Conservation (phyloP, 2,797 vertebrate genomes). For the Ceryle rudis region DNA sequence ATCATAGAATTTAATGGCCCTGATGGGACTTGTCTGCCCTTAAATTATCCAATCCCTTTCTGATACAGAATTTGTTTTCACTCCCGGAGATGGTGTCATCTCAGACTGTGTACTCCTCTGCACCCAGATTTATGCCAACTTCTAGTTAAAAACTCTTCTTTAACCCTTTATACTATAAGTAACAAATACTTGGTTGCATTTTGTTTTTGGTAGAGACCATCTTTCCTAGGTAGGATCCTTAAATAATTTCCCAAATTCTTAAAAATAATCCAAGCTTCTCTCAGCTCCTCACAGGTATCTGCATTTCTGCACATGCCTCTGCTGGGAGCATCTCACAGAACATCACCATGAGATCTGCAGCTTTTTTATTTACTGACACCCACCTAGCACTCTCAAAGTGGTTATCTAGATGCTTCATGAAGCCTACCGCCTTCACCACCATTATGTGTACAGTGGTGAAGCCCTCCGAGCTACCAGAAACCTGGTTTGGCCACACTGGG, state of each 20-base stretch:
- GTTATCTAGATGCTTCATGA: not conserved
- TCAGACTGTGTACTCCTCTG: not conserved
- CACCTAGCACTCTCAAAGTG: not conserved
- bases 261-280: not conserved
- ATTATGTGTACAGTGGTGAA: not conserved
- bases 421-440: not conserved
- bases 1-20: not conserved
- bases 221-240: not conserved
- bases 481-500: not conserved
- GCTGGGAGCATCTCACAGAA: not conserved
- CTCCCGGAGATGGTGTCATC: not conserved
- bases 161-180: not conserved
- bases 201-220: not conserved
- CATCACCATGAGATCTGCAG: not conserved
- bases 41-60: conserved; percentile 16
- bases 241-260: not conserved
- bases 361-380: not conserved
- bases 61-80: conserved; percentile 20
- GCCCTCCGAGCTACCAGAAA: not conserved
- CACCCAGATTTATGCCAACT: not conserved
- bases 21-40: not conserved
- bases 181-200: not conserved
- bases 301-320: not conserved
- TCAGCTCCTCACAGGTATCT: not conserved
- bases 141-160: not conserved